Conservation (phyloP, 2,888 invertebrate genomes). For the Agonum fuliginosum region DNA sequence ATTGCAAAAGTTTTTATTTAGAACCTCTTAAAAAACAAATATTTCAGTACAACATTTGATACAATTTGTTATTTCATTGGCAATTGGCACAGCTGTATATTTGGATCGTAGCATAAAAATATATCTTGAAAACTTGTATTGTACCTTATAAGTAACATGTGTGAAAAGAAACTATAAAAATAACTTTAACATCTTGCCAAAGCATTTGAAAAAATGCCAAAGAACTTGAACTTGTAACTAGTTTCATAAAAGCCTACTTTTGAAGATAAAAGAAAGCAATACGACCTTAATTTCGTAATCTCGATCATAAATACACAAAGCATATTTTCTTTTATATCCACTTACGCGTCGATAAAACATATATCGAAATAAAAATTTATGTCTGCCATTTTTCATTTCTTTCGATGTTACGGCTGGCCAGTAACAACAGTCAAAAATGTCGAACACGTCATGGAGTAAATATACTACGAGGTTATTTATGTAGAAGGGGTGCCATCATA, state of each 20-base stretch:
- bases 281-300: no score
- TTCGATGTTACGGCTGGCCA: not conserved
- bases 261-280: not conserved
- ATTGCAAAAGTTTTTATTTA: no score
- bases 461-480: constrained; percentile 11
- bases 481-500: constrained; percentile 23
- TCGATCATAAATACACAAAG: not conserved
- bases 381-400: not conserved
- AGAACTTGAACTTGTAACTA: constrained; percentile 36
- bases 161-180: constrained; percentile 1
- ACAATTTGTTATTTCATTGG: no score
- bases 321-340: not conserved
- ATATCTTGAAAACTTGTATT: not conserved
- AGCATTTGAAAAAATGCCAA: constrained; percentile 38
- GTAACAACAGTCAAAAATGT: not conserved
- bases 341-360: constrained; percentile 7
- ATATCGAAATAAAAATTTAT: constrained; percentile 19
- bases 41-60: no score
- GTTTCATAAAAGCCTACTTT: constrained; percentile 21
- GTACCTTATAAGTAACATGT: not conserved
- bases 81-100: not conserved
- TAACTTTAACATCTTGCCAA: constrained; percentile 9
- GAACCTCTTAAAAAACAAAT: no score
- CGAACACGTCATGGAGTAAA: not conserved
- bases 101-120: not conserved